phyloP scores from a whole-genome alignment of 2,888 invertebrate species.

The Adela reaumurella region DNA sequence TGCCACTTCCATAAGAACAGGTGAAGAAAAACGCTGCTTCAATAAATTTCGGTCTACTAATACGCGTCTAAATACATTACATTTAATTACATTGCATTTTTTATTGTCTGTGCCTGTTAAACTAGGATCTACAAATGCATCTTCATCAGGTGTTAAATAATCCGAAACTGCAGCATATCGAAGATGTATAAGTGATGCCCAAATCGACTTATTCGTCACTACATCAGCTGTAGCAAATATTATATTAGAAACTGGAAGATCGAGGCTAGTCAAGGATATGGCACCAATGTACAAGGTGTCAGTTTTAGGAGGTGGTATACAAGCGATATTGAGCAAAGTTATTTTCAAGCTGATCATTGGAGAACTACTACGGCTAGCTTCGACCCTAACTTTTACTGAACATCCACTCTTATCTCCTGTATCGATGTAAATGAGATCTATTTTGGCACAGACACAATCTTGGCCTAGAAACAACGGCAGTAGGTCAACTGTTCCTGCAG shows the following conservation, averaged over 20 bases:
- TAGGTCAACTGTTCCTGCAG: background rate
- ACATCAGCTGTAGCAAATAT: background rate
- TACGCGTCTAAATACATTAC: constrained; percentile 39
- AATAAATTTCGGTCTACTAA: constrained; percentile 27
- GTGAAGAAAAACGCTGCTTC: constrained; percentile 20
- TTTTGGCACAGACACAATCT: background rate
- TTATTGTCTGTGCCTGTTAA: constrained; percentile 1
- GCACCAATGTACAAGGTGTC: constrained; percentile 34
- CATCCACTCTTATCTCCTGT: background rate
- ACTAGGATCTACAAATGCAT: background rate
- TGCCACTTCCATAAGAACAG: constrained; percentile 37
- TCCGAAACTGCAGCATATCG: background rate
- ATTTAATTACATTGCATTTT: constrained; percentile 28
- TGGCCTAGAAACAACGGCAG: background rate
- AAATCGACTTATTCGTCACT: background rate
- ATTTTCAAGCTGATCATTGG: constrained; percentile 19
- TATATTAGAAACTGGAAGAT: background rate
- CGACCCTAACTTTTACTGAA: background rate
- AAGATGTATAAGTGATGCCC: background rate
- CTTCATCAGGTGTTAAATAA: background rate
- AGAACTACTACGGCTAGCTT: background rate
- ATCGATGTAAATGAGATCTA: background rate
- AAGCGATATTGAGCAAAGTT: constrained; percentile 38
- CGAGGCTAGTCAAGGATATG: constrained; percentile 10
- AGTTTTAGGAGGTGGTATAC: constrained; percentile 31